A percentile compares a stretch with the other conserved stretches of the same genome.
Evolutionary conservation across 2,797 vertebrate genomes (phyloP).

Genomic region (Gadopsis marmoratus): DNA sequence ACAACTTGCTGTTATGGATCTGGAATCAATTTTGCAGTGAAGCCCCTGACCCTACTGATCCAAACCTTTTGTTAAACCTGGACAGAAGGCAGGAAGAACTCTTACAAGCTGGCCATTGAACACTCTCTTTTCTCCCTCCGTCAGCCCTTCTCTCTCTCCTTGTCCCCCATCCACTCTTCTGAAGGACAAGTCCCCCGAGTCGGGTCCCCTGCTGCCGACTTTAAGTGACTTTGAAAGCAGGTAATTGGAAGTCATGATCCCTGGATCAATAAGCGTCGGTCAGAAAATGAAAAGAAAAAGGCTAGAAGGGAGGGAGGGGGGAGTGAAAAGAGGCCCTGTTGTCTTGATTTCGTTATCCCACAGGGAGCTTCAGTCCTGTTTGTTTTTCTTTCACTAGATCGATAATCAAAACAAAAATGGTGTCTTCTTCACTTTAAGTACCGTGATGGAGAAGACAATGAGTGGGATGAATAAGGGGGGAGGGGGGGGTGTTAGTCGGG

Average conservation of each 20-base stretch:
- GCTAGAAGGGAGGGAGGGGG: constrained; percentile 8
- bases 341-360: constrained; percentile 64
- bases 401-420: constrained; percentile 55
- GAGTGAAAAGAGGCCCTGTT: constrained; percentile 7
- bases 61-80: constrained; percentile 52
- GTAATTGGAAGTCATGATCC: constrained; percentile 84
- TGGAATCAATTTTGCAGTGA: constrained; percentile 57
- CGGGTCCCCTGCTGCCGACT: constrained; percentile 56
- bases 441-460: constrained; percentile 16
- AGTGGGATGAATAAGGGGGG: constrained; percentile 7
- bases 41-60: constrained; percentile 64
- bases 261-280: constrained; percentile 81
- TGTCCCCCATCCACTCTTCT: constrained; percentile 28
- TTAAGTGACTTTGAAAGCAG: constrained; percentile 84
- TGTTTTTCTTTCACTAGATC: constrained; percentile 53
- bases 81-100: constrained; percentile 45
- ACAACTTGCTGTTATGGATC: constrained; percentile 47
- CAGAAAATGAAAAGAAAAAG: constrained; percentile 67
- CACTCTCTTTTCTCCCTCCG: constrained; percentile 9
- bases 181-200: constrained; percentile 62
- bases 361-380: constrained; percentile 43
- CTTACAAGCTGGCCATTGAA: constrained; percentile 52
- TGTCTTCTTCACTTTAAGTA: constrained; percentile 37
- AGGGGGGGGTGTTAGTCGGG: neutral
- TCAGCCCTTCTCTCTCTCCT: constrained; percentile 19